These are phyloP conservation scores for Ormyrus rosae DNA, from an alignment of 2,888 invertebrate genomes.

Conservation along the genomic window DNA sequence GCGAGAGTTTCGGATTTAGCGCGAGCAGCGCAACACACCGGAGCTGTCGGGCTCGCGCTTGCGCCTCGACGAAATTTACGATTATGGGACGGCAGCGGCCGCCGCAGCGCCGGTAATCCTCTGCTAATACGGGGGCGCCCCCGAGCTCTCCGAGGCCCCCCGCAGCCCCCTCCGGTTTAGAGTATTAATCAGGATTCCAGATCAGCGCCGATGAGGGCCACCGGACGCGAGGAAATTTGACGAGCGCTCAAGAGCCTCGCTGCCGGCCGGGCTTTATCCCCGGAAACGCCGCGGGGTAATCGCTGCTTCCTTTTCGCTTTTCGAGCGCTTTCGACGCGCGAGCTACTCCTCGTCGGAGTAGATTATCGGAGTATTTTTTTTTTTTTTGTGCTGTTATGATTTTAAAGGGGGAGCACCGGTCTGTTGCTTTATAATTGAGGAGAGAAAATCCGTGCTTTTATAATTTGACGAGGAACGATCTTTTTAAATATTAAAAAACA, in stretches of 20 bases:
- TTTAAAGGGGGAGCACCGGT: too few species aligned
- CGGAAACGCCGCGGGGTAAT: too few species aligned
- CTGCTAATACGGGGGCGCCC: slow-evolving; percentile 43
- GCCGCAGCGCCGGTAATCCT: slow-evolving; percentile 47
- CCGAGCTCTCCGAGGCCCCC: background rate
- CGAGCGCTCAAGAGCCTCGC: background rate
- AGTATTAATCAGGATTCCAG: slow-evolving; percentile 56
- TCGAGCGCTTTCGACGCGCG: too few species aligned
- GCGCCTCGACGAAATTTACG: slow-evolving; percentile 40
- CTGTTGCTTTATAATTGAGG: too few species aligned
- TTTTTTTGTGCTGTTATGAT: too few species aligned
- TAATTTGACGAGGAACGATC: too few species aligned
- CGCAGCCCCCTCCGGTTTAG: slow-evolving; percentile 17
- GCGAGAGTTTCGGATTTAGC: background rate
- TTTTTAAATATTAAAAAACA: too few species aligned
- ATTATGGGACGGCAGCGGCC: slow-evolving; percentile 25
- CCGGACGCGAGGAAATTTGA: slow-evolving; percentile 30
- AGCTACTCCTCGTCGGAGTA: too few species aligned
- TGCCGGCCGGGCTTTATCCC: too few species aligned
- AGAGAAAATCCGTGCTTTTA: too few species aligned
- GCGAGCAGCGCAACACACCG: slow-evolving; percentile 4
- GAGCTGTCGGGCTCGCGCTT: slow-evolving; percentile 9
- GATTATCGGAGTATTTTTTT: too few species aligned
- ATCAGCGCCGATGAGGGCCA: slow-evolving; percentile 29
- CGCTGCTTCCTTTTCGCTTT: too few species aligned